Evolutionary conservation across 2,797 vertebrate species (phyloP), one percentile per base, ranked within the genome.

Genomic region (Parambassis ranga): DNA sequence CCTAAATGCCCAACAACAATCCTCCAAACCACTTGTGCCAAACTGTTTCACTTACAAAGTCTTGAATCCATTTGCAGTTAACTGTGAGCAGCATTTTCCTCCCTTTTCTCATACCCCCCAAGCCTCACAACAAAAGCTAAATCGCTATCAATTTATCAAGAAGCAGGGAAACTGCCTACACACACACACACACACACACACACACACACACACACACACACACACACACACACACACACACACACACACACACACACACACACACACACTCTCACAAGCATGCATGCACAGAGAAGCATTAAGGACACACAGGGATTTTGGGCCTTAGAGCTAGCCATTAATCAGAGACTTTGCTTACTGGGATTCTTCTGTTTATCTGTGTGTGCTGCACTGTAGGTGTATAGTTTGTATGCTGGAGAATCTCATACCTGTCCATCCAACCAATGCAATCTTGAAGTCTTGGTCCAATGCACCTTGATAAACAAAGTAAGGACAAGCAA

Each of bases 391-490:
- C 18, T 47, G 31, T 42, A 22, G 7, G 28, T 49, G 33, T 37
- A n/a, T n/a, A n/a, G 48, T 50, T 42, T 64, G 36, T 20, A 48
- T 28, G 10, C 10, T 18, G 27, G 10, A 26, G 26, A 46, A 50
- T 30, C 26, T 27, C 22, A 10, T 96, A 99, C 97, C 97, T 97
- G 95, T 99, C 97, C 95, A 98, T 97, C 93, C 97, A 94, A 82
- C 97, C 97, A 47, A 97, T 93, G 88, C 97, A 99, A 92, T 98
- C 97, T 86, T 98, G 96, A 13, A 96, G 90, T 82, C 92, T 93
- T 10, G 96, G 95, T 75, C 97, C 97, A 81, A 94, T 91, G 90
- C 97, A 99, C 88, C 97, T 99, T 88, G 22, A 55, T 30, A 69
- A 62, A 75, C 9, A 71, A 70, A 2, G 18, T 37, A 13, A 80